phyloP scores from a whole-genome alignment of 2,113 vertebrate genomes.

The Neopipo cinnamomea region DNA sequence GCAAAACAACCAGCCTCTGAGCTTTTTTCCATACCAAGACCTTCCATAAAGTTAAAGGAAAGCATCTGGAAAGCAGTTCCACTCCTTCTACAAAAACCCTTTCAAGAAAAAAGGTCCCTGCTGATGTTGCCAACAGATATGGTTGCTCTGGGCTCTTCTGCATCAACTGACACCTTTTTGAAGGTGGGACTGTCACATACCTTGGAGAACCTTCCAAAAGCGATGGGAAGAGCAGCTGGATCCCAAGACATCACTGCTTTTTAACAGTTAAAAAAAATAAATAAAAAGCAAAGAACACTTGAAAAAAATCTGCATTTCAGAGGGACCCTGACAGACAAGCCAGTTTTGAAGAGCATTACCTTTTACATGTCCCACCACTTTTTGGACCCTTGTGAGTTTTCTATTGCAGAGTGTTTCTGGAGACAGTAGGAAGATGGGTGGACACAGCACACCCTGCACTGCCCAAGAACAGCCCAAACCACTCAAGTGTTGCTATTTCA shows the following conservation, averaged over 20 bases:
- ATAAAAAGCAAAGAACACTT: neutral
- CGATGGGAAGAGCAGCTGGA: neutral
- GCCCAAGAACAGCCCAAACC: neutral
- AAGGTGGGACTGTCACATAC: neutral
- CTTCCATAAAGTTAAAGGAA: neutral
- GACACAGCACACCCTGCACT: fast-evolving
- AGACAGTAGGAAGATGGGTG: neutral
- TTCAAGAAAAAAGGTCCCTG: neutral
- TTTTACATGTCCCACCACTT: neutral
- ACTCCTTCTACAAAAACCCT: neutral
- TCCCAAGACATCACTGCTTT: neutral
- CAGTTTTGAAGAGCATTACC: neutral
- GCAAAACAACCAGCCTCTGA: neutral
- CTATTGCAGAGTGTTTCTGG: neutral
- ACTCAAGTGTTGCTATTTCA: neutral
- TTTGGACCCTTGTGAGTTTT: neutral
- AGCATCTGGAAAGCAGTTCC: neutral
- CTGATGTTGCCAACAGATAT: neutral
- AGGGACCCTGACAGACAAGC: neutral
- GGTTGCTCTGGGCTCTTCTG: neutral
- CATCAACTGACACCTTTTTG: fast-evolving
- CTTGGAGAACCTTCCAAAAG: neutral
- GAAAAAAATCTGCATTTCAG: neutral
- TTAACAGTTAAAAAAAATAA: neutral
- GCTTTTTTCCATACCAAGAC: neutral